Conservation (phyloP, 2,888 invertebrate species). For the Agapostemon virescens region DNA sequence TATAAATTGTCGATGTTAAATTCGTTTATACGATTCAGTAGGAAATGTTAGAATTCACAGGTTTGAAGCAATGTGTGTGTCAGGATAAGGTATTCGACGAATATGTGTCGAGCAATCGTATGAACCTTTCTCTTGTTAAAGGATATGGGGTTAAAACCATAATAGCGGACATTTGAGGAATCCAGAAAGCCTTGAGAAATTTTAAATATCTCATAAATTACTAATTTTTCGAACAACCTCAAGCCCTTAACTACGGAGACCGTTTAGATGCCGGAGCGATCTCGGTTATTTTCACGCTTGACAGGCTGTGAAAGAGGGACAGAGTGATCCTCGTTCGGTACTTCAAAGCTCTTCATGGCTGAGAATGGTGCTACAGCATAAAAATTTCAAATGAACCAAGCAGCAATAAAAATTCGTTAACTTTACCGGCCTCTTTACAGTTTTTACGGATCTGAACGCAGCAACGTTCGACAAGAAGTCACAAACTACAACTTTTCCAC, state of each 20-base stretch:
- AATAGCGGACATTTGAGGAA: background rate
- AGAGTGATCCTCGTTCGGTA: conserved; percentile 9
- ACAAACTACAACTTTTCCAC: too few species aligned
- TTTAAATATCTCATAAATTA: background rate
- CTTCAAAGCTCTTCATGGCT: background rate
- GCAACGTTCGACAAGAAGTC: too few species aligned
- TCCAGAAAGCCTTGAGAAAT: background rate
- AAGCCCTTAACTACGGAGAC: background rate
- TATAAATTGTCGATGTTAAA: too few species aligned
- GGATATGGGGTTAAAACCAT: background rate
- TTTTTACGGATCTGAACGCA: too few species aligned
- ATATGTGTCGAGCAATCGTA: background rate
- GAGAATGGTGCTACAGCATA: background rate
- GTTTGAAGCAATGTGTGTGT: background rate
- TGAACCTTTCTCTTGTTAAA: background rate
- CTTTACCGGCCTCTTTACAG: background rate
- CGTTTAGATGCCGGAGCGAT: background rate
- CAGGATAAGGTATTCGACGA: background rate
- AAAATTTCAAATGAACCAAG: background rate
- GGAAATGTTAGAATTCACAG: background rate
- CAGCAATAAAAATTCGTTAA: background rate
- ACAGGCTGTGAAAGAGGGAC: conserved; percentile 6
- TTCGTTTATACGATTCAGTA: background rate
- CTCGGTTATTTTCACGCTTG: conserved; percentile 11
- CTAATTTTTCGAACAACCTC: background rate